Evolutionary conservation across 2,888 invertebrate species (phyloP), one percentile per base, ranked within the genome.

Genomic region (Sarcophaga variegata): DNA sequence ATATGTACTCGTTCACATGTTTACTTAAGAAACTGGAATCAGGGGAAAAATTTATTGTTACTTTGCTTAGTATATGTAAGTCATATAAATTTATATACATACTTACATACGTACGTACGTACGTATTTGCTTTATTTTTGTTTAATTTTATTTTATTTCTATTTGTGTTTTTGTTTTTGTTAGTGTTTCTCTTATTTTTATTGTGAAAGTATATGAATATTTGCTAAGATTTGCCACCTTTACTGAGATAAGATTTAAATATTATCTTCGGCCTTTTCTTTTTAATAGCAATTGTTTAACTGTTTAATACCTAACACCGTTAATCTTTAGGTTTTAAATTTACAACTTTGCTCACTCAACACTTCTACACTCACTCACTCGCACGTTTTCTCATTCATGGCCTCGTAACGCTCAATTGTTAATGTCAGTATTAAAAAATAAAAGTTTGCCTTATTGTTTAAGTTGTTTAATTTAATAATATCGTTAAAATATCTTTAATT

Each of bases 201-300:
- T 49, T 49, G 49, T 49, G 5, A 17, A 54, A 54, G 14, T 17
- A 17, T 17, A 54, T 17, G 17, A 54, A 54, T 54, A 54, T 54
- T 71, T 54, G 63, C 14, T 64, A 22, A 63, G 49, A 54, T 69
- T 71, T 70, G 54, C 20, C 54, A 79, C 27, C 70, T 37, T 17
- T 12, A 54, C 49, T 5, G 5, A 79, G 79, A 79, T 79, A 79
- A 79, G 79, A 71, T 54, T 71, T 70, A 10, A 63, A 63, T 70
- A 49, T 71, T 71, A 49, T 70, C 47, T 20, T 37, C 25, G 8
- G 47, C 54, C 49, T 54, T 70, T 70, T 49, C 12, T 17, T 49
- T 4, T 37, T 63, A 49, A 71, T 37, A 60, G 6, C 17, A 45
- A 77, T 60, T 6, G 62, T 17, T 63, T 22, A 37, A 63, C 11